These are phyloP conservation scores for Lophotriccus pileatus DNA, from an alignment of 2,797 vertebrate species.

Conservation along the genomic window DNA sequence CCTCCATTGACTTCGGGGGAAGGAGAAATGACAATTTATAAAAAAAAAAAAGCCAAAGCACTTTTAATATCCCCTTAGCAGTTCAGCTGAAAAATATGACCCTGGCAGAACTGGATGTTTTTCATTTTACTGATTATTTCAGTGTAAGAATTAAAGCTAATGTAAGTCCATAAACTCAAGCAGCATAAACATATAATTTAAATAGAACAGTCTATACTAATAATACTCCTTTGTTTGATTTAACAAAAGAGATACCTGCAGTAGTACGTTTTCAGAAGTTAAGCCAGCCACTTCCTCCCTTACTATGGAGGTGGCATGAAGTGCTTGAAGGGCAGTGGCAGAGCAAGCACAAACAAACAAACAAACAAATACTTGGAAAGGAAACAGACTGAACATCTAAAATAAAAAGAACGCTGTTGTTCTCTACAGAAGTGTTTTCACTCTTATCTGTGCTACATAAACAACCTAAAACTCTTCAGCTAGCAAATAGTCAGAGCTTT, in stretches of 20 bases:
- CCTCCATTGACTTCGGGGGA: neutral
- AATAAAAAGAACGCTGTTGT: neutral
- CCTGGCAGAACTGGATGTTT: neutral
- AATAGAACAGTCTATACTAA: neutral
- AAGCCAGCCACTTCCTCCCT: neutral
- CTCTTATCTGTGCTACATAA: constrained; percentile 8
- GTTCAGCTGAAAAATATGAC: constrained; percentile 28
- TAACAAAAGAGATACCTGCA: neutral
- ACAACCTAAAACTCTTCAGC: constrained; percentile 59
- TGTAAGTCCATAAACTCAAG: neutral
- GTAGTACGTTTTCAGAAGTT: neutral
- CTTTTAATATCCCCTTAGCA: neutral
- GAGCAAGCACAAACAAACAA: neutral
- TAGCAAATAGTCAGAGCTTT: constrained; percentile 59
- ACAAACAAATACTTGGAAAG: neutral
- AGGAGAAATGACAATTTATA: neutral
- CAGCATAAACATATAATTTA: neutral
- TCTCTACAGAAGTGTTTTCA: constrained; percentile 3
- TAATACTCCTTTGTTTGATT: neutral
- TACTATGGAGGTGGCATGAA: neutral
- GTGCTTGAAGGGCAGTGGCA: neutral
- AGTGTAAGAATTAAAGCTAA: neutral
- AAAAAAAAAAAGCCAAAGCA: neutral
- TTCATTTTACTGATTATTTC: constrained; percentile 15
- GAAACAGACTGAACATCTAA: neutral